Evolutionary conservation across 2,113 vertebrate species (phyloP).

Genomic region (Chinchilla lanigera): DNA sequence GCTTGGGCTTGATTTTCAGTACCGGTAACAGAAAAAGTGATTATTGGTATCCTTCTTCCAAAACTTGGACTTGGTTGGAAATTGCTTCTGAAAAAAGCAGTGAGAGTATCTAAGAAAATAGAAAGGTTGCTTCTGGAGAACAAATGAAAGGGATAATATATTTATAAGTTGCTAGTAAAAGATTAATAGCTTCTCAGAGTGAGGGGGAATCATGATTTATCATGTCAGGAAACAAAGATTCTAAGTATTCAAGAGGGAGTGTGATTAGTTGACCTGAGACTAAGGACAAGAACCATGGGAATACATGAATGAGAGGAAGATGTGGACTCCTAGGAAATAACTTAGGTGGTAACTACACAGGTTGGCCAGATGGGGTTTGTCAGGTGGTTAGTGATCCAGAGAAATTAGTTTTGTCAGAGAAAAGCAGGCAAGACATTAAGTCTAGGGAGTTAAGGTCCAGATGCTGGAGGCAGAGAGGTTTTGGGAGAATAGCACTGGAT

Average conservation of each 20-base stretch:
- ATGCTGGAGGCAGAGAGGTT: neutral
- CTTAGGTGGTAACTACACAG: neutral
- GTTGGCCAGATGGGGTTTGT: neutral
- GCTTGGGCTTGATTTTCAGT: neutral
- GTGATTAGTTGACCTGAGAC: neutral
- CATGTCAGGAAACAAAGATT: neutral
- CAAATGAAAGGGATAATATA: neutral
- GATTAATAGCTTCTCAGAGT: neutral
- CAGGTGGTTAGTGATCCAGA: neutral
- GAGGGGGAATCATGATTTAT: neutral
- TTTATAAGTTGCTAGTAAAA: constrained; percentile 11
- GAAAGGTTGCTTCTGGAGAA: neutral
- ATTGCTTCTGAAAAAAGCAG: neutral
- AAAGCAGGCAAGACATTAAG: neutral
- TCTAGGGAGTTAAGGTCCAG: neutral
- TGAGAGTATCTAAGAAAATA: neutral
- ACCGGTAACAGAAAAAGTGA: neutral
- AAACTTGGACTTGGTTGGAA: neutral
- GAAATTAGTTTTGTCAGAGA: neutral
- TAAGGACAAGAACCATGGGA: neutral
- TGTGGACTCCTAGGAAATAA: neutral
- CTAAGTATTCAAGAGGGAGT: neutral
- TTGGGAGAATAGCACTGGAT: neutral
- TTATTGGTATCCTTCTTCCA: neutral
- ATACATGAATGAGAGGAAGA: neutral